Percentiles rank a stretch among this genome's conserved stretches.
Conservation (phyloP, 2,888 invertebrate species). For the Acrobasis suavella region DNA sequence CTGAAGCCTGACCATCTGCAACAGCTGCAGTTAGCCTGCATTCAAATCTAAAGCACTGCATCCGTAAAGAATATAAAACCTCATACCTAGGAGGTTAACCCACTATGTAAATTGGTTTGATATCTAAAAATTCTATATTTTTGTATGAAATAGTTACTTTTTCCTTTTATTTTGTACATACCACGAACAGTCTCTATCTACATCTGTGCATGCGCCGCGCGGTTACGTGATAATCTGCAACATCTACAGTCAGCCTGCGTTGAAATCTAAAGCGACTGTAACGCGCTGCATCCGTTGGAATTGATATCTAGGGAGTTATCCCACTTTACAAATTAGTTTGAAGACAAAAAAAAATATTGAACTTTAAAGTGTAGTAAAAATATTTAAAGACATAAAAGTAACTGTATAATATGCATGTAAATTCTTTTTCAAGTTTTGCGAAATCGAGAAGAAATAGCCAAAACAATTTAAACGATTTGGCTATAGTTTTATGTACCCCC, state of each 20-base stretch:
- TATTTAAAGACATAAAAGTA: too few species aligned
- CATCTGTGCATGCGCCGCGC: slow-evolving; percentile 14
- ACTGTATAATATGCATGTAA: too few species aligned
- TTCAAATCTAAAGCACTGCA: slow-evolving; percentile 25
- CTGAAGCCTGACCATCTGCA: slow-evolving; percentile 29
- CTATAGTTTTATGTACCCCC: too few species aligned
- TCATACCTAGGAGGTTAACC: not conserved
- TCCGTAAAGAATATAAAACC: slow-evolving; percentile 13
- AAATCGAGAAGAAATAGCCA: too few species aligned
- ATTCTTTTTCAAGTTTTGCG: too few species aligned
- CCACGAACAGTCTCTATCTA: not conserved
- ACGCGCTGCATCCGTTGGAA: not conserved
- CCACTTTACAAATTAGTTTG: too few species aligned
- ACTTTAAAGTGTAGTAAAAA: too few species aligned
- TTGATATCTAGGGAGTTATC: not conserved
- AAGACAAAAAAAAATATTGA: too few species aligned
- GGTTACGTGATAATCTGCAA: slow-evolving; percentile 29
- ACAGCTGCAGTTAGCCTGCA: slow-evolving; percentile 30
- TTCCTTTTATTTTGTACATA: not conserved
- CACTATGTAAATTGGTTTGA: too few species aligned
- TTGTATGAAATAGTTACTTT: not conserved
- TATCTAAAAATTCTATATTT: not conserved
- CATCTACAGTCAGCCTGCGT: slow-evolving; percentile 30
- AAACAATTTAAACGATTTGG: too few species aligned
- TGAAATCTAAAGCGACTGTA: slow-evolving; percentile 27